phyloP scores from a whole-genome alignment of 30 jellyfish, hydroid and myxozoan species.

The Aurelia sp. region DNA sequence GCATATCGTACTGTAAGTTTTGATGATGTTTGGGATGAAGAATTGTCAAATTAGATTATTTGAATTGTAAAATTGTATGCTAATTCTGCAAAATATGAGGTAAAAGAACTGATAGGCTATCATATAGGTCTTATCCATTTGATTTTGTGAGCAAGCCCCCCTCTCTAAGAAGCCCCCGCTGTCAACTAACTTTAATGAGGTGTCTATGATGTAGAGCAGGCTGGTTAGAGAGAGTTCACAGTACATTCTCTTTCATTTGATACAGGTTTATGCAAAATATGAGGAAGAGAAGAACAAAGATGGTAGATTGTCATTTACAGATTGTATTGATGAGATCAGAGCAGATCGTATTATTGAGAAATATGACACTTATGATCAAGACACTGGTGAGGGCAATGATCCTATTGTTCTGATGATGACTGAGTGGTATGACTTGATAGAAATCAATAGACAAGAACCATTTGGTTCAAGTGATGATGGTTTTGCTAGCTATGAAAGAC shows the following conservation, averaged over 20 bases:
- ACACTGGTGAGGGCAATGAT: slow-evolving; percentile 44
- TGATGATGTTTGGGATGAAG: no score
- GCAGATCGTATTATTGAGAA: slow-evolving; percentile 55
- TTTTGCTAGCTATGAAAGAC: slow-evolving; percentile 71
- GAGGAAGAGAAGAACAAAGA: slow-evolving; percentile 25
- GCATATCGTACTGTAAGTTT: no score
- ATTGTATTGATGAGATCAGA: slow-evolving; percentile 59
- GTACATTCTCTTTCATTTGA: neutral
- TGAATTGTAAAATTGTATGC: no score
- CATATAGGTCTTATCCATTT: no score
- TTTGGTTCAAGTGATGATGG: slow-evolving; percentile 58
- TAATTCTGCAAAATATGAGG: no score
- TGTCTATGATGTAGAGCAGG: no score
- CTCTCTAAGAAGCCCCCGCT: no score
- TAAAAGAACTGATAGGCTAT: no score
- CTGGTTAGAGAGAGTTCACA: no score
- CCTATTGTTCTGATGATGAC: slow-evolving; percentile 70
- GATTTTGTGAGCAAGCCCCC: no score
- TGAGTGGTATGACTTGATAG: slow-evolving; percentile 62
- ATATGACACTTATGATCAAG: slow-evolving; percentile 51
- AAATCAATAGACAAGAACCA: slow-evolving; percentile 13
- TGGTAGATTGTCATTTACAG: slow-evolving; percentile 35
- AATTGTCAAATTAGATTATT: no score
- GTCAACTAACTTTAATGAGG: no score
- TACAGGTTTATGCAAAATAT: slow-evolving; percentile 33